These are phyloP conservation scores for Entomobrya proxima DNA, from an alignment of 2,888 invertebrate genomes.

Conservation along the genomic window DNA sequence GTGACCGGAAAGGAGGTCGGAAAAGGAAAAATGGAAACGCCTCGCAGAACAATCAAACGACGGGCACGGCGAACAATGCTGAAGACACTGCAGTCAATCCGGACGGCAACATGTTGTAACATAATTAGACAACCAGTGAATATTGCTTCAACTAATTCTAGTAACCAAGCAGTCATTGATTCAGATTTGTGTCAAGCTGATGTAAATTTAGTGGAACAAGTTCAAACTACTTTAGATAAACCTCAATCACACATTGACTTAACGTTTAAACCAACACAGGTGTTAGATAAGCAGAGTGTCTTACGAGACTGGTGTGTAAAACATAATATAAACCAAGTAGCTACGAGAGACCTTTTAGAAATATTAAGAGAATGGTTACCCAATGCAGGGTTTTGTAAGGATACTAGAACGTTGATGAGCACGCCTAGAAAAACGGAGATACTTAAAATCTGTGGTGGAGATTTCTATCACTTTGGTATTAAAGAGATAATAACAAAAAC, in stretches of 20 bases:
- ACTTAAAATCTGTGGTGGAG: not conserved
- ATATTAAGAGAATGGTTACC: not conserved
- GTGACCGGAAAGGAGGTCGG: not conserved
- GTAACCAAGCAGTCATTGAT: too few species aligned
- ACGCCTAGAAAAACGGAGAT: not conserved
- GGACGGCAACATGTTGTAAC: not conserved
- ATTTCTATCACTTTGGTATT: not conserved
- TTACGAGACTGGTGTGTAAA: not conserved
- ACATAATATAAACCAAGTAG: not conserved
- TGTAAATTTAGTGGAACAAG: too few species aligned
- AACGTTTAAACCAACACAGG: not conserved
- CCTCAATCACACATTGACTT: not conserved
- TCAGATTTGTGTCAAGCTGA: too few species aligned
- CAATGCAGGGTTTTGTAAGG: not conserved
- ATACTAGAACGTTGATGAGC: not conserved
- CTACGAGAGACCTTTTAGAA: not conserved
- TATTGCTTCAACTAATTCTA: not conserved
- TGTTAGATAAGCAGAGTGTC: not conserved
- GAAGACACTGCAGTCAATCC: not conserved
- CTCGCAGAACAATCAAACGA: not conserved
- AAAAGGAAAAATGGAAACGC: conserved; percentile 15
- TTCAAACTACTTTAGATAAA: too few species aligned
- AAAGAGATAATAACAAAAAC: not conserved
- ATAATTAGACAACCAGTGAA: not conserved
- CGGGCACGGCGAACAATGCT: not conserved